These are phyloP conservation scores for Phodopus roborovskii DNA, from an alignment of 2,113 vertebrate genomes.

Conservation along the genomic window DNA sequence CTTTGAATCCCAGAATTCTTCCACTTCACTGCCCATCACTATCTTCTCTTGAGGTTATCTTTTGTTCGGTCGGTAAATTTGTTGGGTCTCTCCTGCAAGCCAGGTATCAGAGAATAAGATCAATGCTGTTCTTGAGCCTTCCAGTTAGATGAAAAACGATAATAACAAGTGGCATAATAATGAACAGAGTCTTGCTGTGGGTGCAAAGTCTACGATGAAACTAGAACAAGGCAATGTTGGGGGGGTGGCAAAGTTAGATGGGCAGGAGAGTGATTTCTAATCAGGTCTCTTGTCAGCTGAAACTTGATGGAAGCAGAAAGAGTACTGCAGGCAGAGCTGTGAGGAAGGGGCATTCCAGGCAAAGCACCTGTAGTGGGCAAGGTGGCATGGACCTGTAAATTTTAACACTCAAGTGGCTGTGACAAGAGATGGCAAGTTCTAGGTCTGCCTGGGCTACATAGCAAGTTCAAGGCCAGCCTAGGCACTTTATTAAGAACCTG, in stretches of 20 bases:
- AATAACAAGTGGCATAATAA: background rate
- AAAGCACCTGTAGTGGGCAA: background rate
- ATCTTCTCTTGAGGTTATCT: background rate
- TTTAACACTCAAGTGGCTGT: too few relatives aligned
- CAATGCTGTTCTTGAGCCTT: background rate
- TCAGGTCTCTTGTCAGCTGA: background rate
- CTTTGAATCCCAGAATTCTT: background rate
- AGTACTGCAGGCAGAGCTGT: background rate
- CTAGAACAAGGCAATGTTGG: background rate
- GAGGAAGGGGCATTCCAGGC: background rate
- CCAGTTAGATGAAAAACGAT: background rate
- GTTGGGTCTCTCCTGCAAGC: background rate
- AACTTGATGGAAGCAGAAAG: background rate
- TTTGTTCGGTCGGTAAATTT: background rate
- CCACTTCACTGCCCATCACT: background rate
- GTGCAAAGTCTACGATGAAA: background rate
- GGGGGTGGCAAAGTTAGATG: background rate
- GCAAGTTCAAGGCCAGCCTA: too few relatives aligned
- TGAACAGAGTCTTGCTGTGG: background rate
- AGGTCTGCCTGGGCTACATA: background rate
- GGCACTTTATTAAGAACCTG: background rate
- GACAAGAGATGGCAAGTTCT: background rate
- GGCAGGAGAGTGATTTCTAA: conserved; percentile 19
- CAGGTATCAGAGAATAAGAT: background rate
- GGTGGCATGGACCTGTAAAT: background rate